Evolutionary conservation across 2,797 vertebrate species (phyloP), one percentile per base, ranked within the genome.

Genomic region (Lepidocolaptes lacrymiger): DNA sequence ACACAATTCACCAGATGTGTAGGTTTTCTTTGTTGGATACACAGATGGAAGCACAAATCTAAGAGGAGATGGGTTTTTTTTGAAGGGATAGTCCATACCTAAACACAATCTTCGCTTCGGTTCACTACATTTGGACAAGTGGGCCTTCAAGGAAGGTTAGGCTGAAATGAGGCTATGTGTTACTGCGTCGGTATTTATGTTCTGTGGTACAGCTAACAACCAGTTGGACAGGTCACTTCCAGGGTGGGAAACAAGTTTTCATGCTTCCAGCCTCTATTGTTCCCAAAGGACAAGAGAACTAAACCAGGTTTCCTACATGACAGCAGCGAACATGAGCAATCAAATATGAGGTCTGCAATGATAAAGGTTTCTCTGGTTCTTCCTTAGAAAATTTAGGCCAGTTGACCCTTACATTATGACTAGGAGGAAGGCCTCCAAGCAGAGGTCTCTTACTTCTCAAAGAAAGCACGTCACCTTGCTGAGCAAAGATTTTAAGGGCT

Each of bases 171-270:
- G 58, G 12, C 16, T 67, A 8, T 37, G 82, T 67, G 48, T 34
- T 91, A 75, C 73, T 84, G 58, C 1, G 0, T 62, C 41, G 23
- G 1, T 75, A 62, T 84, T 95, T 90, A 36, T 17, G 41, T 91
- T 51, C 69, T 52, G 62, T 74, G 88, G 85, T 72, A 66, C 44
- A 81, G 73, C 54, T 93, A 78, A 88, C 41, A 95, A 95, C 79
- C 58, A 81, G 88, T 75, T 78, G 49, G 54, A 69, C 58, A 58
- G 66, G 79, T 68, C 76, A 54, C 56, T 83, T 94, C 36, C 79
- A 75, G 24, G 30, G 73, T 88, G 91, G 79, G 27, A 96, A 91
- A 78, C 66, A 54, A 88, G 62, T 93, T 94, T 91, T 75, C 58
- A 63, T 39, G 55, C 43, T 84, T 78, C 10, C 80, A 88, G 26